Evolutionary conservation across 2,113 vertebrate species (phyloP), one percentile per base, ranked within the genome.

Genomic region (Calcarius ornatus): DNA sequence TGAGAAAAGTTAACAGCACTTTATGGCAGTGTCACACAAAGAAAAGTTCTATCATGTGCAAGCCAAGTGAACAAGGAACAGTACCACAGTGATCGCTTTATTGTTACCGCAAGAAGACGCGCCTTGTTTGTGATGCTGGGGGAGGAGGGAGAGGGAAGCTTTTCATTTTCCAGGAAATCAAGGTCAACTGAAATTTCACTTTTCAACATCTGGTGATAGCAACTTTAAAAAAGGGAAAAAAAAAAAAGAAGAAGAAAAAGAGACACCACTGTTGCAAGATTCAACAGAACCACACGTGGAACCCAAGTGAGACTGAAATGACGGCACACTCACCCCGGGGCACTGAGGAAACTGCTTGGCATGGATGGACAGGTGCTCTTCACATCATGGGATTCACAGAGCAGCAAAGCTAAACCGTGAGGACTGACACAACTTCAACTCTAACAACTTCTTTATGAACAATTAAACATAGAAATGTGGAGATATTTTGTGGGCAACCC

Each of bases 1-100:
- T 76, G 60, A 68, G 65, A 91, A 75, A 92, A 69, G 81, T 84
- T 93, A 82, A 88, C 57, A 94, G 93, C 86, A 96, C 85, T 90
- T 94, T 16, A 73, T 92, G 88, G 94, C 84, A 96, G 96, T 70
- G 89, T 91, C 56, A 81, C 77, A 93, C 59, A 78, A 22, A 65
- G 35, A 10, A 37, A 56, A 43, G 37, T 65, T 35, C 43, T 48
- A 86, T 45, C 33, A 15, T 82, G 92, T 90, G 91, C 93, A 95
- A 95, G 82, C 66, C 59, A 92, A 87, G 69, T 76, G 94, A 92
- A 71, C 37, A 31, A 33, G 38, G 81, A 93, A 80, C 43, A 66
- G 30, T 85, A 86, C 87, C 61, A 45, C 69, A 93, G 86, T 54
- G 87, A 66, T 93, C 31, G 5, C 35, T 79, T 77, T 77, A 61